Evolutionary conservation across 2,888 invertebrate species (phyloP), one percentile per base, ranked within the genome.

Genomic region (Platycnemis pennipes): DNA sequence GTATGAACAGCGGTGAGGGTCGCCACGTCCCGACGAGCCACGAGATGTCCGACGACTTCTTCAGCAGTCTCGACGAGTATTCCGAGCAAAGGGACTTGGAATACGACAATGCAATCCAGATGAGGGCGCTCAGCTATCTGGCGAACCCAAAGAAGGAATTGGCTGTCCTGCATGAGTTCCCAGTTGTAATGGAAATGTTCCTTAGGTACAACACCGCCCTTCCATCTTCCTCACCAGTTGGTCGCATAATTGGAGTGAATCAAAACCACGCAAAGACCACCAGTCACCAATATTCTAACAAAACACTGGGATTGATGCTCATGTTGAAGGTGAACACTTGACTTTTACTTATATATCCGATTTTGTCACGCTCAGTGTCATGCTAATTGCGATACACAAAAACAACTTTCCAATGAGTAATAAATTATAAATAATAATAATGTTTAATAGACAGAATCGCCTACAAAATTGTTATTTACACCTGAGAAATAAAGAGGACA

Each of bases 141-240:
- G 77, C 77, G 77, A 77, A 77, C 37, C 77, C 77, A n/a, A 31
- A 37, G 77, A 77, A 77, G 37, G 77, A 77, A 77, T 37, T 77
- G 77, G 37, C 77, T n/a, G 11, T 77, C 11, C 77, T 77, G 2
- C 31, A 77, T 8, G 77, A 77, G 13, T 77, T 77, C 37, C 77
- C 77, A 2, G 77, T 77, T 31, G 77, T 77, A 13, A 77, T 77
- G 77, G 77, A 77, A 26, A 77, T 77, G 77, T 77, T 77, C 37
- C 77, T 77, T 8, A 77, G 37, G 16, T 77, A 77, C 37, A 77
- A 77, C 37, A 77, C 77, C 31, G 13, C 77, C 37, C 77, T 77
- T 13, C 77, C 77, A 0, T 77, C 77, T 13, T 37, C 77, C 16
- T 31, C 77, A 16, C 11, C 77, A 8, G 31, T 13, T 8, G 37